phyloP scores from a whole-genome alignment of 1,140 invertebrate genomes.

The Phymastichus coffea region DNA sequence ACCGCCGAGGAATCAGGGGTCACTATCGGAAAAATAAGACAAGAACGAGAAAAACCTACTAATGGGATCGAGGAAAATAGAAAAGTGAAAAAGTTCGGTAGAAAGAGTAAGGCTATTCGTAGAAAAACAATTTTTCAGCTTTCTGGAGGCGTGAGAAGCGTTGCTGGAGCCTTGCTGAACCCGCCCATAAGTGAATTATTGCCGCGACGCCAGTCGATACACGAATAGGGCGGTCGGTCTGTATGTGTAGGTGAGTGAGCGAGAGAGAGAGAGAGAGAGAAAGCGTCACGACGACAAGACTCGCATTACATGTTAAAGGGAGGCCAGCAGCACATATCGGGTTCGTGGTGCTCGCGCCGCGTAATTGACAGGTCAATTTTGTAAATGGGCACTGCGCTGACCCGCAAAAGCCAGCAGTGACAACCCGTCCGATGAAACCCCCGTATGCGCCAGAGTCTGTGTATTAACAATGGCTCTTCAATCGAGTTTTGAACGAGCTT shows the following conservation, averaged over 20 bases:
- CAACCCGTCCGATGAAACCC: no score
- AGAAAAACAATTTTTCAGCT: constrained; percentile 23
- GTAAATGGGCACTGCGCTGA: constrained; percentile 17
- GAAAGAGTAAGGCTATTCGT: no score
- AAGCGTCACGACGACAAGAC: constrained; percentile 31
- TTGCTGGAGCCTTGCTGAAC: constrained; percentile 3
- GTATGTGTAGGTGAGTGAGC: no score
- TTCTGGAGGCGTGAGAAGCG: constrained; percentile 12
- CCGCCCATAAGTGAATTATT: constrained; percentile 43
- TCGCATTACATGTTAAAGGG: constrained; percentile 25
- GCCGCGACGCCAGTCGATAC: constrained; percentile 38
- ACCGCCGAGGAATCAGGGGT: neutral
- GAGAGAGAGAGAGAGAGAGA: no score
- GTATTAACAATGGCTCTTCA: no score
- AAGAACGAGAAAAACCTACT: neutral
- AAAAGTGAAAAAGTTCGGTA: neutral
- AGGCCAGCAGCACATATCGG: neutral
- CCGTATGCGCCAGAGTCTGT: no score
- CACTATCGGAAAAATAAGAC: neutral
- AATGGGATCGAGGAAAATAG: neutral
- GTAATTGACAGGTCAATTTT: constrained; percentile 27
- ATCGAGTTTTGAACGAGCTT: no score
- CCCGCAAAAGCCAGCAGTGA: no score
- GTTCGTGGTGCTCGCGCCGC: neutral
- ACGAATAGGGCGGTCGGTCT: constrained; percentile 40